Percentiles rank a stretch among this genome's conserved stretches.
phyloP scores from a whole-genome alignment of 35 echinoderm and acorn worm genomes.

The Ophiothrix spiculata region DNA sequence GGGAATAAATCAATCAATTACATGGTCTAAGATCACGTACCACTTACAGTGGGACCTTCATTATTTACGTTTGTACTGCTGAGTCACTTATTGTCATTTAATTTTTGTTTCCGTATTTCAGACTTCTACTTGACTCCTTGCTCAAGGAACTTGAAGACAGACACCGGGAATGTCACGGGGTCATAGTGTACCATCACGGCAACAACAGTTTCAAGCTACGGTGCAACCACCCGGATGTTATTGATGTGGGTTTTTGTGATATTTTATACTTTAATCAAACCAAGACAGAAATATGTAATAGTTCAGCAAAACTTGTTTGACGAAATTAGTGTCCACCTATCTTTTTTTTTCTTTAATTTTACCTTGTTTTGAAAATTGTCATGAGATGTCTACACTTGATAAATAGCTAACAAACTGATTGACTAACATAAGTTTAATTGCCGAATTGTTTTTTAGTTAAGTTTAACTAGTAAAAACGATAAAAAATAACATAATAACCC shows the following conservation, averaged over 20 bases:
- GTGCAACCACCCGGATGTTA: background rate
- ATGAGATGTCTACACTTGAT: too few relatives aligned
- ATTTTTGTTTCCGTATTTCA: background rate
- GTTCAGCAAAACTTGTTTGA: too few relatives aligned
- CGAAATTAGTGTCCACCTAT: too few relatives aligned
- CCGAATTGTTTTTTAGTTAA: too few relatives aligned
- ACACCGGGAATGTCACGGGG: background rate
- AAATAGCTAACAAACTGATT: too few relatives aligned
- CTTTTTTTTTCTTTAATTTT: too few relatives aligned
- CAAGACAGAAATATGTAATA: too few relatives aligned
- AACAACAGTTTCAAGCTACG: background rate
- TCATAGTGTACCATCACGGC: background rate
- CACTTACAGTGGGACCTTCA: background rate
- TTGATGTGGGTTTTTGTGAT: background rate
- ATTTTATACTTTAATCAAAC: background rate
- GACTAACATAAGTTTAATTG: too few relatives aligned
- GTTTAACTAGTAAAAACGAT: too few relatives aligned
- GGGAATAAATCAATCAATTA: background rate
- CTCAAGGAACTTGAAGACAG: background rate
- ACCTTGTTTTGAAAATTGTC: too few relatives aligned
- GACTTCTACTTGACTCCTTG: background rate
- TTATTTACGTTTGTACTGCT: background rate
- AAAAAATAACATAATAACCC: too few relatives aligned
- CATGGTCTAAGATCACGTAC: background rate
- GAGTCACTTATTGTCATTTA: background rate